These are phyloP conservation scores for Microplitis manilae DNA, from an alignment of 2,888 invertebrate genomes.

Conservation along the genomic window DNA sequence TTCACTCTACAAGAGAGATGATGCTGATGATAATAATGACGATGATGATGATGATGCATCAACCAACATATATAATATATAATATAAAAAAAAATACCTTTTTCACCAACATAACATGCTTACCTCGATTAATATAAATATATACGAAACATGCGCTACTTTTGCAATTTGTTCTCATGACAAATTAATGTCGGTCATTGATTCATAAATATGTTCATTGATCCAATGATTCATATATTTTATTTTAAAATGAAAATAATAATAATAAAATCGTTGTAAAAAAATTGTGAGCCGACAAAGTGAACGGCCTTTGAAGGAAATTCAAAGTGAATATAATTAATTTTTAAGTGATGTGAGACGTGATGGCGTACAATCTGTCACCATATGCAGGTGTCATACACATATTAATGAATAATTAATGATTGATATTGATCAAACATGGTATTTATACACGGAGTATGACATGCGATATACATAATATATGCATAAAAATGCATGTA, in stretches of 20 bases:
- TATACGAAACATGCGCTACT: not conserved
- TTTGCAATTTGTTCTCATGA: slow-evolving; percentile 1
- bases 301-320: not conserved
- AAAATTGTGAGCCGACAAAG: not conserved
- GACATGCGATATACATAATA: not conserved
- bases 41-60: slow-evolving; percentile 15
- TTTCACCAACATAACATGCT: slow-evolving; percentile 1
- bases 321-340: not conserved
- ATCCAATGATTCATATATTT: not conserved
- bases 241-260: not conserved
- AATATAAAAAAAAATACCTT: not conserved
- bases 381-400: slow-evolving; percentile 27
- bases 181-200: slow-evolving; percentile 3
- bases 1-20: slow-evolving; percentile 1
- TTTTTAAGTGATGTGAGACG: not conserved
- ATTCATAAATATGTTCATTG: slow-evolving; percentile 15
- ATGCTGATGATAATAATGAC: slow-evolving; percentile 6
- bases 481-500: slow-evolving; percentile 25
- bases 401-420: slow-evolving; percentile 40
- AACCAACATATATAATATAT: not conserved
- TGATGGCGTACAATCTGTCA: slow-evolving; percentile 9
- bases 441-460: slow-evolving; percentile 8
- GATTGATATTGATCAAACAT: slow-evolving; percentile 24
- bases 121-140: not conserved
- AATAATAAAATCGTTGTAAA: not conserved